Conservation (phyloP, 2,797 vertebrate species). For the Poecilia gillii region DNA sequence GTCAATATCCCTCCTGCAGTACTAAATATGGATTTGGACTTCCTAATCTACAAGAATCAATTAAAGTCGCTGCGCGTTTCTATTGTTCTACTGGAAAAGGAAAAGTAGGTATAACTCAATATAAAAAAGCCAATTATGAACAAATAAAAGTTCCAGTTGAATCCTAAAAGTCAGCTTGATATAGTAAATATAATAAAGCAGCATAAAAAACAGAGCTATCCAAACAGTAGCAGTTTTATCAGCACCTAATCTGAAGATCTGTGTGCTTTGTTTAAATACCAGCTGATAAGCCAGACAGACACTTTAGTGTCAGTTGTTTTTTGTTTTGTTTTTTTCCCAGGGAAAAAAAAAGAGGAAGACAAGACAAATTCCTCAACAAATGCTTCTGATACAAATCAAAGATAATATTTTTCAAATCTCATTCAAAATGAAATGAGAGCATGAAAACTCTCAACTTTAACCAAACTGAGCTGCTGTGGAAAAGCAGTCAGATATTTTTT, state of each 20-base stretch:
- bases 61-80: slow-evolving; percentile 29
- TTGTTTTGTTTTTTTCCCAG: background rate
- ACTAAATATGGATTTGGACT: slow-evolving; percentile 57
- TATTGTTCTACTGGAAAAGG: slow-evolving; percentile 4
- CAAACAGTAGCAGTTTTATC: slow-evolving; percentile 13
- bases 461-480: background rate
- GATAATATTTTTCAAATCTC: background rate
- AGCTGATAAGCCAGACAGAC: slow-evolving; percentile 45
- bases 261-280: slow-evolving; percentile 48
- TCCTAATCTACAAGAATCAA: slow-evolving; percentile 45
- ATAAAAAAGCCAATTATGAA: background rate
- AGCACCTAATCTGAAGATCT: slow-evolving; percentile 8
- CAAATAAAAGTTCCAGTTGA: background rate
- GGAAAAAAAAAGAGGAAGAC: slow-evolving; percentile 12
- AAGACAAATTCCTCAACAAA: slow-evolving; percentile 11
- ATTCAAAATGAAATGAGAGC: background rate
- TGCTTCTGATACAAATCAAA: background rate
- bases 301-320: slow-evolving; percentile 14
- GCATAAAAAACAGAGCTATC: slow-evolving; percentile 3
- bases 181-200: background rate
- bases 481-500: background rate
- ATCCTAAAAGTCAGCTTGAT: background rate
- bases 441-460: background rate
- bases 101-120: background rate
- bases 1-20: slow-evolving; percentile 44